Evolutionary conservation across 2,113 vertebrate species (phyloP).

Genomic region (Opisthocomus hoazin): DNA sequence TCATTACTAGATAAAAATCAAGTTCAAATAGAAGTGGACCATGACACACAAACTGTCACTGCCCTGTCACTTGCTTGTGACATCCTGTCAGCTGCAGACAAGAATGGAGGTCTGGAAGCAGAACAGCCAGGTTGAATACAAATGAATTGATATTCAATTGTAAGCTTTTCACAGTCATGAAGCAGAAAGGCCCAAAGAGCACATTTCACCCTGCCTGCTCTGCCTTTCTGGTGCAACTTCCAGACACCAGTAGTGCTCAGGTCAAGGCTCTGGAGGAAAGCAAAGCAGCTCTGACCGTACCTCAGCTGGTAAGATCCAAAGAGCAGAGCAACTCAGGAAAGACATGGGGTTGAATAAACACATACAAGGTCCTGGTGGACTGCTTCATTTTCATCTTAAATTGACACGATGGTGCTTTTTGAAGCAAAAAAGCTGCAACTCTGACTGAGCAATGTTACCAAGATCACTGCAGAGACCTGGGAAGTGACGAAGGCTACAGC

Average conservation of each 20-base stretch:
- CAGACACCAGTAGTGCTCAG: background rate
- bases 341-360: background rate
- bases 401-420: background rate
- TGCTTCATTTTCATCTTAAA: background rate
- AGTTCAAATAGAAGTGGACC: slow-evolving; percentile 28
- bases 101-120: slow-evolving; percentile 3
- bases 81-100: slow-evolving; percentile 13
- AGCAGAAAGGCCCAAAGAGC: slow-evolving; percentile 14
- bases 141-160: background rate
- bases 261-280: background rate
- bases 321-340: background rate
- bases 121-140: background rate
- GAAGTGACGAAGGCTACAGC: background rate
- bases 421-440: background rate
- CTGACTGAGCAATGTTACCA: background rate
- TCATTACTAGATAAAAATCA: slow-evolving; percentile 49
- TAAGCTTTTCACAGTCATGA: background rate
- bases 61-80: slow-evolving; percentile 2
- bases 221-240: background rate
- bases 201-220: background rate
- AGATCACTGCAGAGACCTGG: background rate
- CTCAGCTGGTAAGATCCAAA: background rate
- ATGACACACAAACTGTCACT: background rate
- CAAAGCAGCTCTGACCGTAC: background rate
- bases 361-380: no score